A percentile compares a stretch with the other conserved stretches of the same genome.
These are phyloP conservation scores for Nephrotoma flavescens DNA, from an alignment of 2,888 invertebrate species.

Conservation along the genomic window DNA sequence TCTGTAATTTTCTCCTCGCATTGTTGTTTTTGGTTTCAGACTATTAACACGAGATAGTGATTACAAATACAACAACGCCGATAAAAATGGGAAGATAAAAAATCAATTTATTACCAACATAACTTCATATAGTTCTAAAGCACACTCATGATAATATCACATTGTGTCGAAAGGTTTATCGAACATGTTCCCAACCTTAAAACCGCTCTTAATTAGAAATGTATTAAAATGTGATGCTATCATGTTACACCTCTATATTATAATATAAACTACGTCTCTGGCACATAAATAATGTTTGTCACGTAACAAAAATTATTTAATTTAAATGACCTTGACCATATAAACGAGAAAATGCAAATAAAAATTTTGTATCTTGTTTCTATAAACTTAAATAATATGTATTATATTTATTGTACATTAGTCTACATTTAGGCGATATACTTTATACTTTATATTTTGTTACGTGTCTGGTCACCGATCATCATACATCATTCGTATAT, in stretches of 20 bases:
- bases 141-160: neutral
- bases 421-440: neutral
- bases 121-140: neutral
- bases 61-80: neutral
- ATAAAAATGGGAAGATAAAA: neutral
- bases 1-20: too few species aligned
- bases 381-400: neutral
- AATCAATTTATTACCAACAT: neutral
- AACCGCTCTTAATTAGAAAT: neutral
- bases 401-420: neutral
- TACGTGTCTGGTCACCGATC: neutral
- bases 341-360: neutral
- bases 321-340: neutral
- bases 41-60: neutral
- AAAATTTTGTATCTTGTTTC: neutral
- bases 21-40: too few species aligned
- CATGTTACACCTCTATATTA: neutral
- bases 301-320: neutral
- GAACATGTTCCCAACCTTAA: neutral
- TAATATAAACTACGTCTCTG: neutral
- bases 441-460: neutral
- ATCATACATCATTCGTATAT: neutral
- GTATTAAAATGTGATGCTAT: neutral
- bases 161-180: neutral
- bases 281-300: neutral